Conservation (phyloP, 92 coral and sea anemone genomes). For the Palythoa heliodiscus region DNA sequence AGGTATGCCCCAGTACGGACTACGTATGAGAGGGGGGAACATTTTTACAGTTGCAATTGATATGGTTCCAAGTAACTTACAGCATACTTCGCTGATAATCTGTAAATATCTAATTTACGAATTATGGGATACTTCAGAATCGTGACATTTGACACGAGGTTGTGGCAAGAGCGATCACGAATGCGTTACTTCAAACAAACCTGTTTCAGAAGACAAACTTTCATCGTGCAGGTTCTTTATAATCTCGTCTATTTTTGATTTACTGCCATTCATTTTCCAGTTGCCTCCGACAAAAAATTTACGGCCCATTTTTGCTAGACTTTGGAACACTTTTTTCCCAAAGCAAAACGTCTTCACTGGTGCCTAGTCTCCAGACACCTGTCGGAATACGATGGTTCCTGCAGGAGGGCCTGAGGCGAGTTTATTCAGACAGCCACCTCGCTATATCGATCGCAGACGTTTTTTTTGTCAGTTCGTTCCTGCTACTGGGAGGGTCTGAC, state of each 20-base stretch:
- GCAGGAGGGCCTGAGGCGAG: background rate
- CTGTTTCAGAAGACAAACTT: slow-evolving; percentile 61
- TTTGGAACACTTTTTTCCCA: background rate
- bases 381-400: background rate
- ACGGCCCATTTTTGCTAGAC: slow-evolving; percentile 65
- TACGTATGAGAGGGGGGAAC: too few species aligned
- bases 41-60: too few species aligned
- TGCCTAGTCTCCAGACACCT: slow-evolving; percentile 5
- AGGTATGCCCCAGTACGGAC: too few species aligned
- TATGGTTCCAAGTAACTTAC: too few species aligned
- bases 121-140: background rate
- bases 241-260: slow-evolving; percentile 76
- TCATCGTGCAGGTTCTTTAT: slow-evolving; percentile 65
- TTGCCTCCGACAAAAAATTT: slow-evolving; percentile 98
- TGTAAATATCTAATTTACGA: too few species aligned
- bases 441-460: too few species aligned
- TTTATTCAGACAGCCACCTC: too few species aligned
- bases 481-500: too few species aligned
- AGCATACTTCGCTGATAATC: too few species aligned
- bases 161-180: background rate
- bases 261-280: slow-evolving; percentile 99
- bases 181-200: slow-evolving; percentile 48
- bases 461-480: too few species aligned
- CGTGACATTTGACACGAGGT: background rate
- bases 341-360: background rate